Conservation (phyloP, 1,140 invertebrate species). For the Drosophila erecta region DNA sequence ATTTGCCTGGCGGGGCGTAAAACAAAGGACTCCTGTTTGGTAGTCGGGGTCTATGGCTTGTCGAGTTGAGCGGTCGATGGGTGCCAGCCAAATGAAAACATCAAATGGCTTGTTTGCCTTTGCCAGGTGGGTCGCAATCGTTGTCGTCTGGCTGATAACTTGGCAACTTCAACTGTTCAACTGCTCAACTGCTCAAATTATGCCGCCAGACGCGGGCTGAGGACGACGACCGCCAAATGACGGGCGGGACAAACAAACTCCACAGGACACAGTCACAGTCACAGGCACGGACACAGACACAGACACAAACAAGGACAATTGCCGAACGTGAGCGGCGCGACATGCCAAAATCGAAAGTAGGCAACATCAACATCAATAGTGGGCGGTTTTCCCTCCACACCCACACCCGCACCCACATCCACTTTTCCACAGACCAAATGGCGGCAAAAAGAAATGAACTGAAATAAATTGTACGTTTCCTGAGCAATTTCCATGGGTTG, state of each 20-base stretch:
- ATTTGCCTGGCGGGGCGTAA: constrained; percentile 22
- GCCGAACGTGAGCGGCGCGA: constrained; percentile 71
- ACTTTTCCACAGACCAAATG: constrained; percentile 49
- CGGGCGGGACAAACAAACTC: constrained; percentile 59
- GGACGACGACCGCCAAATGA: constrained; percentile 80
- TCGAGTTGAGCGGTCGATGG: constrained; percentile 60
- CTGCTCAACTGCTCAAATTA: constrained; percentile 62
- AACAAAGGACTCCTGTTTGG: constrained; percentile 32
- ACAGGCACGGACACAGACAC: constrained; percentile 39
- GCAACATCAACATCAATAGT: constrained; percentile 78
- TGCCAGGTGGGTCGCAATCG: constrained; percentile 62
- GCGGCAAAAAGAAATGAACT: constrained; percentile 81
- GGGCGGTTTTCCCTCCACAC: constrained; percentile 32
- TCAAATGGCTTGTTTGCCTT: constrained; percentile 79
- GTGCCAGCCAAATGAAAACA: constrained; percentile 75
- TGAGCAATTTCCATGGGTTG: constrained; percentile 75
- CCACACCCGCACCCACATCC: constrained; percentile 5
- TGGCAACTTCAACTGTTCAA: constrained; percentile 57
- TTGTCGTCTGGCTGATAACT: constrained; percentile 72
- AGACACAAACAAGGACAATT: constrained; percentile 64
- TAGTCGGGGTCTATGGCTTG: constrained; percentile 21
- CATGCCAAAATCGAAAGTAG: constrained; percentile 83
- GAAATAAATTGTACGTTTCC: constrained; percentile 83
- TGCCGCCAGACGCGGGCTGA: constrained; percentile 63
- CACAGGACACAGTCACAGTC: constrained; percentile 25